Base-by-base conservation (phyloP, 2,113 vertebrate species). In the Melospiza georgiana region DNA sequence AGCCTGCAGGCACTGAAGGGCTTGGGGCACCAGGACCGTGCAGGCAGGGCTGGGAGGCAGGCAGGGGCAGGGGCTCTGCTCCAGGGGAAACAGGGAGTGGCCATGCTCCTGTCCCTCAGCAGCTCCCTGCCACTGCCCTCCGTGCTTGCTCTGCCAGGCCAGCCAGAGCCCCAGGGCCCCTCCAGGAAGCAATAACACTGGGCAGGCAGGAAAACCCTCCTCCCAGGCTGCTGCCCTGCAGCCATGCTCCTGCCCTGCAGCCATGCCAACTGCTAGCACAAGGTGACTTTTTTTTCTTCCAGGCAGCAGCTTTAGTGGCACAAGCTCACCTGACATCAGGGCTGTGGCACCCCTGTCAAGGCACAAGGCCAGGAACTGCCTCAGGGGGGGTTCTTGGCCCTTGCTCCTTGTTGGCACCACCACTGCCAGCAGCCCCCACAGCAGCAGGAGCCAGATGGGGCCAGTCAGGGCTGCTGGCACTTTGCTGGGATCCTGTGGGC, bases 101-200 rank as follows among this genome's bases (percentile, higher is more conserved):
- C 44, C 11, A 7, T 5, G 13, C 52, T 59, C 44, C 78, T 57
- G 73, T 19, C 39, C 33, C 35, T 2, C 28, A 9, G 41, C 48
- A 78, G 78, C 52, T 63, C 74, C 73, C 51, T 66, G 75, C 59
- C 67, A 59, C 54, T 48, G 11, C 16, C 1, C 0, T 6, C 68
- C 43, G 15, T 2, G 10, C 58, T 35, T 24, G 21, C 78, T 75
- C 27, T 35, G 54, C 49, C 37, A 27, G 80, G 75, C 67, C 54
- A 90, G 57, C 30, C 15, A 48, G n/a, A 84, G n/a, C 2, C 3
- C 52, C 7, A 27, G 61, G 57, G 55, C 73, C 74, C 74, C 82
- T 52, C 89, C 1, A 6, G 94, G 87, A 96, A 96, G 95, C 96
- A 97, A 95, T 95, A 97, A 97, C 46, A 25, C 58, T 92, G 65